Evolutionary conservation across 1,140 invertebrate genomes (phyloP).

Genomic region (Hylyphantes graminicola): DNA sequence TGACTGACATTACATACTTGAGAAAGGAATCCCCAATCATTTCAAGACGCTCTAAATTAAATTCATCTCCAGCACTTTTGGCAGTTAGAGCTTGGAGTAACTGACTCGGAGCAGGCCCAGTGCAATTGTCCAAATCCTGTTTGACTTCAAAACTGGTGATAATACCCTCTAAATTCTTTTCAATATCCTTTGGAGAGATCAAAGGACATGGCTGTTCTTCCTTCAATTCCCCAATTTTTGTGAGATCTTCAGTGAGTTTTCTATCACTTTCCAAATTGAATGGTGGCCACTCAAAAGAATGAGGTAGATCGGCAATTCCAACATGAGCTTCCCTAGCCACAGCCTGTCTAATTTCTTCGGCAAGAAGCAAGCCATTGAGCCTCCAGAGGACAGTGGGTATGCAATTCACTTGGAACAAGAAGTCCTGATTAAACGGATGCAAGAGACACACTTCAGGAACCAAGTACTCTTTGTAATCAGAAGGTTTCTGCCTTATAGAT

Average conservation of each 20-base stretch:
- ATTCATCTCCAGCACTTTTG: constrained; percentile 78
- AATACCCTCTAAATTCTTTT: neutral
- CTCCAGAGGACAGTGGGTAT: constrained; percentile 95
- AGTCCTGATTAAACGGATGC: constrained; percentile 94
- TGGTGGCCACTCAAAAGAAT: constrained; percentile 78
- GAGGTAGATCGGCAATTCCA: constrained; percentile 68
- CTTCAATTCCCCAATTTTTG: neutral
- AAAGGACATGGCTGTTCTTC: neutral
- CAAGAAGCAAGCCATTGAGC: constrained; percentile 90
- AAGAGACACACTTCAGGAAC: constrained; percentile 86
- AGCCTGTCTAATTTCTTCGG: constrained; percentile 88
- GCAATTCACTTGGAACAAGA: constrained; percentile 97
- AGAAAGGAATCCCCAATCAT: constrained; percentile 90
- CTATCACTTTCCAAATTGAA: constrained; percentile 52
- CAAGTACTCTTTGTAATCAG: constrained; percentile 28
- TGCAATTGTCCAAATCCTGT: constrained; percentile 4
- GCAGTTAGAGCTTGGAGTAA: constrained; percentile 77
- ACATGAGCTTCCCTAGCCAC: constrained; percentile 83
- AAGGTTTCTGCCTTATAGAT: constrained; percentile 6
- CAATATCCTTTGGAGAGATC: neutral
- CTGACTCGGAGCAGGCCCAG: constrained; percentile 66
- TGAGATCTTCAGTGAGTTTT: constrained; percentile 15
- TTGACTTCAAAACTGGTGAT: constrained; percentile 31
- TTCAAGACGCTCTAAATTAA: constrained; percentile 85
- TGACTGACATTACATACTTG: constrained; percentile 81